Evolutionary conservation across 37 sponge, comb jelly and placozoan species (phyloP).

Genomic region (Ephydatia muelleri): DNA sequence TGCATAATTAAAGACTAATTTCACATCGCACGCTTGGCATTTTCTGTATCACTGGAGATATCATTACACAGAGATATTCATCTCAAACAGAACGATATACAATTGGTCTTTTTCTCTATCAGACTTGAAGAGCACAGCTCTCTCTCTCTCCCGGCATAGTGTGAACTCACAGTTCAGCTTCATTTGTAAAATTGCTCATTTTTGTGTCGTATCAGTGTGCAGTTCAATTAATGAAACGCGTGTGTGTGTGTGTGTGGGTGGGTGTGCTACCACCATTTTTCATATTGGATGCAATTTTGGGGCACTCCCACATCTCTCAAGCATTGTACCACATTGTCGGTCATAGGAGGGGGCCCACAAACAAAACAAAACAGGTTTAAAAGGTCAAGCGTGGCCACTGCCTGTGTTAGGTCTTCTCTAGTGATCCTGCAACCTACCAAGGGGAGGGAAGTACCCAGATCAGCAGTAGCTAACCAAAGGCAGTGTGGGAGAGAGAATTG

Average conservation of each 20-base stretch:
- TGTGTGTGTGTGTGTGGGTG: not conserved
- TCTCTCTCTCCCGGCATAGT: not conserved
- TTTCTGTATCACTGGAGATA: not conserved
- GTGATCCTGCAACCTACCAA: slow-evolving; percentile 23
- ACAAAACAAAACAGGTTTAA: slow-evolving; percentile 32
- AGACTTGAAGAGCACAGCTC: not conserved
- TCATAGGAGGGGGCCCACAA: slow-evolving; percentile 78
- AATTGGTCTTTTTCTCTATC: not conserved
- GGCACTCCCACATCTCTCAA: slow-evolving; percentile 6
- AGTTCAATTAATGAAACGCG: not conserved
- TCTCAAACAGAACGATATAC: not conserved
- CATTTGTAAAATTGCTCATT: not conserved
- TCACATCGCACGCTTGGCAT: not conserved
- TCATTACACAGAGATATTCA: not conserved
- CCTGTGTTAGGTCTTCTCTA: not conserved
- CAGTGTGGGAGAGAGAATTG: not conserved
- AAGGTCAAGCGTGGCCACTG: slow-evolving; percentile 19
- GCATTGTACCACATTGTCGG: slow-evolving; percentile 7
- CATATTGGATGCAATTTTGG: slow-evolving; percentile 23
- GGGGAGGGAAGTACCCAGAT: not conserved
- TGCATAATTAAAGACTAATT: not conserved
- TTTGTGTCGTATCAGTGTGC: not conserved
- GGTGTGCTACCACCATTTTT: slow-evolving; percentile 70
- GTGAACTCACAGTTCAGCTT: not conserved
- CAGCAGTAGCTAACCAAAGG: no score